Evolutionary conservation across 1,140 invertebrate genomes (phyloP).

Genomic region (Medauroidea extradentata): DNA sequence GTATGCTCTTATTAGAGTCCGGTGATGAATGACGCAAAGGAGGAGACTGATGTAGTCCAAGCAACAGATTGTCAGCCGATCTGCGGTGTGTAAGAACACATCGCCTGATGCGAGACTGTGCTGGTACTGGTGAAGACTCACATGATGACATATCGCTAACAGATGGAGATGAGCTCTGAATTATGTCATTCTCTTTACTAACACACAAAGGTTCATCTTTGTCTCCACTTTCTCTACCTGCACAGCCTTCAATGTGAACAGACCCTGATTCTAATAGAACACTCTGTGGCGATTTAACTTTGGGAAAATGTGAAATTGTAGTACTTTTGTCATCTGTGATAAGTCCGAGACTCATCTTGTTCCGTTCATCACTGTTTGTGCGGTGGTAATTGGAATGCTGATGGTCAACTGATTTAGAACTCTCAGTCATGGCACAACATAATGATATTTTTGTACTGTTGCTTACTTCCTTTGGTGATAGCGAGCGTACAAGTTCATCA

Average conservation of each 20-base stretch:
- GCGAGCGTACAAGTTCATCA: background rate
- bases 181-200: too few species aligned
- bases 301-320: too few species aligned
- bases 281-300: too few species aligned
- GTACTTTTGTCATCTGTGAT: too few species aligned
- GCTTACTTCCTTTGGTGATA: slow-evolving; percentile 39
- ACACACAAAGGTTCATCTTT: too few species aligned
- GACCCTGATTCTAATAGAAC: background rate
- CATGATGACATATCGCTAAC: slow-evolving; percentile 9
- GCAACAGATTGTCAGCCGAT: slow-evolving; percentile 38
- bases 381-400: slow-evolving; percentile 8
- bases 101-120: slow-evolving; percentile 15
- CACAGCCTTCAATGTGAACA: background rate
- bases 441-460: slow-evolving; percentile 45
- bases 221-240: background rate
- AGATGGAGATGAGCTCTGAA: background rate
- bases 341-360: background rate
- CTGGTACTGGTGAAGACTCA: slow-evolving; percentile 2
- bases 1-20: slow-evolving; percentile 4
- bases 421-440: slow-evolving; percentile 46
- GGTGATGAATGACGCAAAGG: slow-evolving; percentile 8
- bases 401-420: slow-evolving; percentile 33
- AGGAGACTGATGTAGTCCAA: background rate
- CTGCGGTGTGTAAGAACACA: slow-evolving; percentile 35
- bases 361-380: background rate